Conservation (phyloP, 2,888 invertebrate genomes). For the Lasioglossum figueresi region DNA sequence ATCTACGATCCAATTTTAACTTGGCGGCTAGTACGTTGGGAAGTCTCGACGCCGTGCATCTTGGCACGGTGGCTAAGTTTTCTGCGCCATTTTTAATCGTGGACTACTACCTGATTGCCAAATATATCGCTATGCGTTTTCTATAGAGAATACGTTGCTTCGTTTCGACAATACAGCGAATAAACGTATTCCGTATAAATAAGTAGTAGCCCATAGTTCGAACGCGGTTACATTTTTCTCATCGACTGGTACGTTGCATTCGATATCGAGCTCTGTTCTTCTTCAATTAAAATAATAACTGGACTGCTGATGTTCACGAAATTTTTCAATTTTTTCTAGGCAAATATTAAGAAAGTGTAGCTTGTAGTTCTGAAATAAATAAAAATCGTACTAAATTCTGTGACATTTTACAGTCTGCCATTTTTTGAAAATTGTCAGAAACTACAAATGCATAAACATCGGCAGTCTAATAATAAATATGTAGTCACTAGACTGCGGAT, state of each 20-base stretch:
- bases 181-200: not conserved
- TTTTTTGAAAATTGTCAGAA: too few relatives aligned
- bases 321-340: too few relatives aligned
- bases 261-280: not conserved
- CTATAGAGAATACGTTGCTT: not conserved
- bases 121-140: not conserved
- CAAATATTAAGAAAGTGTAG: too few relatives aligned
- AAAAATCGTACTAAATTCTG: too few relatives aligned
- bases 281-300: too few relatives aligned
- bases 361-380: too few relatives aligned
- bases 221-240: not conserved
- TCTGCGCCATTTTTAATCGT: slow-evolving; percentile 24
- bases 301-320: not conserved
- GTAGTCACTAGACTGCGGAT: too few relatives aligned
- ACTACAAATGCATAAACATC: too few relatives aligned
- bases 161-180: not conserved
- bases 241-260: not conserved
- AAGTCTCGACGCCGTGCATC: slow-evolving; percentile 6
- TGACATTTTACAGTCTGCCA: too few relatives aligned
- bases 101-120: not conserved
- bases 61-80: slow-evolving; percentile 23
- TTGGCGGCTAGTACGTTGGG: not conserved
- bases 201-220: not conserved
- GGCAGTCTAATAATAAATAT: too few relatives aligned
- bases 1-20: slow-evolving; percentile 51